phyloP scores from a whole-genome alignment of 1,140 invertebrate species.

The Panagrolaimus sp. region DNA sequence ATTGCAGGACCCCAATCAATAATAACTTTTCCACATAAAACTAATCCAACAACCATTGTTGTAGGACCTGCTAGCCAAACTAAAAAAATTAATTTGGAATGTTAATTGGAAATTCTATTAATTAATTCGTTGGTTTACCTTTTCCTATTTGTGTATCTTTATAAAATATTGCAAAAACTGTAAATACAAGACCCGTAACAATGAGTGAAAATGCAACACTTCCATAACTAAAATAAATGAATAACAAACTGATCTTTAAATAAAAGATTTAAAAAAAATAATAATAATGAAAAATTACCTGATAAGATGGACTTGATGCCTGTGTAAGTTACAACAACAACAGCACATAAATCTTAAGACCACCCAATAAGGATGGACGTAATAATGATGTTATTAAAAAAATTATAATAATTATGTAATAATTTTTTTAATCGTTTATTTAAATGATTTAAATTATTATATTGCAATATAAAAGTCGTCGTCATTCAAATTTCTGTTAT shows the following conservation, averaged over 20 bases:
- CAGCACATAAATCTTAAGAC: slow-evolving; percentile 32
- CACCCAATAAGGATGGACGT: not conserved
- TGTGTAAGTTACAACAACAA: slow-evolving; percentile 43
- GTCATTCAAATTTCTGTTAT: too few relatives aligned
- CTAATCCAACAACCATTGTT: slow-evolving; percentile 54
- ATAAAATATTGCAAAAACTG: slow-evolving; percentile 57
- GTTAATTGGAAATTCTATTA: not conserved
- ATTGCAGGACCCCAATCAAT: slow-evolving; percentile 58
- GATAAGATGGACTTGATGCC: slow-evolving; percentile 49
- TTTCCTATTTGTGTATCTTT: slow-evolving; percentile 49
- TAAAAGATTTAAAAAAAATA: slow-evolving; percentile 3
- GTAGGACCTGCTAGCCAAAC: slow-evolving; percentile 57
- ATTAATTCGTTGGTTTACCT: slow-evolving; percentile 7
- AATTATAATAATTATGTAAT: too few relatives aligned
- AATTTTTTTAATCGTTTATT: too few relatives aligned
- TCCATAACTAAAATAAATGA: slow-evolving; percentile 52
- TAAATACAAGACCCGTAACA: slow-evolving; percentile 54
- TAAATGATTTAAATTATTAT: too few relatives aligned
- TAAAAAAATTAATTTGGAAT: too few relatives aligned
- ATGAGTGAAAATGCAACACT: slow-evolving; percentile 51
- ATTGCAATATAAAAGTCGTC: too few relatives aligned
- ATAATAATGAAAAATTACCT: slow-evolving; percentile 33
- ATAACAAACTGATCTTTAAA: not conserved
- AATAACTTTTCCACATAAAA: slow-evolving; percentile 48
- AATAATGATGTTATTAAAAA: too few relatives aligned